Base-by-base conservation (phyloP, 2,113 vertebrate genomes). In the Corynorhinus townsendii region DNA sequence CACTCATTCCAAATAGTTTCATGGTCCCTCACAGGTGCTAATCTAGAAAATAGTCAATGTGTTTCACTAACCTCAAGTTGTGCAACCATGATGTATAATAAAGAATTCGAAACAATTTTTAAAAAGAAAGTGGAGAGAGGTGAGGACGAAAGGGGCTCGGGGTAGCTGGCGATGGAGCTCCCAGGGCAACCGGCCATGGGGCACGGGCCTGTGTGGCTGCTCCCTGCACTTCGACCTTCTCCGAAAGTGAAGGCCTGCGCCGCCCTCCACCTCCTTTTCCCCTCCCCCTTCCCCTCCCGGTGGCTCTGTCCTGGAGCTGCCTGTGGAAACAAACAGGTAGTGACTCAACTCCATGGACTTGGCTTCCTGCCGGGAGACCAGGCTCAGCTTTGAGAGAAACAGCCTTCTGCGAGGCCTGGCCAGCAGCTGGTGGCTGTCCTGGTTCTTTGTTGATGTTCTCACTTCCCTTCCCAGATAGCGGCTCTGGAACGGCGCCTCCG, bases 1-100 rank as follows among this genome's bases (percentile, higher is more conserved):
- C 95, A 35, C 76, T 97, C 96, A 98, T 98, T 98, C 98, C 98
- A 98, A 98, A 98, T 98, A 98, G 98, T 98, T 98, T 98, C 98
- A 97, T 97, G 98, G 97, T 98, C 97, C 98, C 97, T 98, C 99
- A 98, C 99, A 99, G 99, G 99, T 98, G 90, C 54, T 96, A 96
- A 98, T 96, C 95, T 92, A 97, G 96, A 96, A 98, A 89, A 79
- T 59, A 97, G 73, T 97, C 93, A 5, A 69, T 99, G 98, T 99
- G 98, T 97, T 97, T 98, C 98, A 97, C 91, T 95, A 98, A 96
- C 97, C 97, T 98, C 96, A 95, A 97, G 97, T 94, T 98, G 98
- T 98, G 96, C 98, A 98, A 97, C 91, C 96, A 68, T 97, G 82
- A 96, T 96, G 96, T 97, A 75, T 97, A 98, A 98, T 96, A 98